Conservation (phyloP, 2,113 vertebrate species). For the Laticauda laticaudata region DNA sequence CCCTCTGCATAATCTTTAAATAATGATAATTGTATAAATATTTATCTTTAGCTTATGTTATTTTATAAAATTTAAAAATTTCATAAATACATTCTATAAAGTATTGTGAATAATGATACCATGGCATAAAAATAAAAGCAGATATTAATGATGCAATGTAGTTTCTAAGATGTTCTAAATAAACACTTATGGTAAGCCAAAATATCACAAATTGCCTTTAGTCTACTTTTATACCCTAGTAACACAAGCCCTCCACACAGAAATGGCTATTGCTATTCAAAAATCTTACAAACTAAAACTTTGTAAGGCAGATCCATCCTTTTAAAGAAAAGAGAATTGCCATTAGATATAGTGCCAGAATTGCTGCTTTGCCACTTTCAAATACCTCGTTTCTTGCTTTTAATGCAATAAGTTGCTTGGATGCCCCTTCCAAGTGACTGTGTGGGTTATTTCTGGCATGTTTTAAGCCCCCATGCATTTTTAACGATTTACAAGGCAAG, state of each 20-base stretch:
- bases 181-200: not conserved
- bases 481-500: slow-evolving; percentile 78
- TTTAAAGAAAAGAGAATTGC: not conserved
- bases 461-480: slow-evolving; percentile 76
- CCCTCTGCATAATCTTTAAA: not conserved
- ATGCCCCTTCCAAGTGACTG: slow-evolving; percentile 60
- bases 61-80: not conserved
- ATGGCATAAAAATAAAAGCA: not conserved
- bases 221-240: not conserved
- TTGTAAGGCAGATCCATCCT: not conserved
- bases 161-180: not conserved
- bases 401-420: slow-evolving; percentile 46
- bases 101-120: not conserved
- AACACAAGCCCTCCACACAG: not conserved
- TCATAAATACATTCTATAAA: not conserved
- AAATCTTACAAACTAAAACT: not conserved
- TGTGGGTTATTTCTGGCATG: slow-evolving; percentile 61
- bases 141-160: not conserved
- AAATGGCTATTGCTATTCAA: slow-evolving; percentile 13
- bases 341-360: slow-evolving; percentile 38
- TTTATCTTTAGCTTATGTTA: not conserved
- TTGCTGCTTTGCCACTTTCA: slow-evolving; percentile 27
- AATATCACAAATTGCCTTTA: not conserved
- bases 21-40: not conserved
- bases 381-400: slow-evolving; percentile 41